Conservation (phyloP, 2,888 invertebrate species). For the Orgyia antiqua region DNA sequence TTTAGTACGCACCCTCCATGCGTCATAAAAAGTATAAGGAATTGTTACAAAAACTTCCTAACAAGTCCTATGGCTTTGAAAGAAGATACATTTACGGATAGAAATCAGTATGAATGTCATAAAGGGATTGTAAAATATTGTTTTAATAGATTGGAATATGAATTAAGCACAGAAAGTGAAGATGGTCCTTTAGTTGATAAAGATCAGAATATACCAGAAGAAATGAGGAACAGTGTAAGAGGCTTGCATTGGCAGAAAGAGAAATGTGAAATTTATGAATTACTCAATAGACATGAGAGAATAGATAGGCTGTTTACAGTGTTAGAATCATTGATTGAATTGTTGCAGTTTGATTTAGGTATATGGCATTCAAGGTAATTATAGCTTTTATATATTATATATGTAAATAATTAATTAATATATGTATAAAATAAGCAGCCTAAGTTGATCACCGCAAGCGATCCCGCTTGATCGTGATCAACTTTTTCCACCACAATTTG, state of each 20-base stretch:
- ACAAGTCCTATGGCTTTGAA: constrained; percentile 49
- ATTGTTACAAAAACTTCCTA: constrained; percentile 54
- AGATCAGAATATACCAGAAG: constrained; percentile 47
- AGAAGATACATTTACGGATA: constrained; percentile 52
- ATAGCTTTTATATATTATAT: too few species aligned
- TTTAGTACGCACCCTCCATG: constrained; percentile 64
- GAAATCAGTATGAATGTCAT: constrained; percentile 41
- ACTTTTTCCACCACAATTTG: too few species aligned
- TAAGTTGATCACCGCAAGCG: too few species aligned
- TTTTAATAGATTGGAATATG: constrained; percentile 57
- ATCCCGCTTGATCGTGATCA: too few species aligned
- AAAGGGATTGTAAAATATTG: constrained; percentile 62
- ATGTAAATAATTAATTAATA: too few species aligned
- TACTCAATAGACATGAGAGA: constrained; percentile 51
- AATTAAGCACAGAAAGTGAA: constrained; percentile 45
- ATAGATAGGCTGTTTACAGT: constrained; percentile 71
- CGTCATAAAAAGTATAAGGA: constrained; percentile 38
- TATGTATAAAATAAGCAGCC: too few species aligned
- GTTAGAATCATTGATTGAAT: constrained; percentile 66
- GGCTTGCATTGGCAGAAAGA: constrained; percentile 63
- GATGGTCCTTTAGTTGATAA: constrained; percentile 54
- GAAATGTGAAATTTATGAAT: constrained; percentile 61
- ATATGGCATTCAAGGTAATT: constrained; percentile 76
- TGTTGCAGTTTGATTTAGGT: constrained; percentile 75
- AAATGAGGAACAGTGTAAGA: constrained; percentile 50